Evolutionary conservation across 2,113 vertebrate species (phyloP).

Genomic region (Bos indicus): DNA sequence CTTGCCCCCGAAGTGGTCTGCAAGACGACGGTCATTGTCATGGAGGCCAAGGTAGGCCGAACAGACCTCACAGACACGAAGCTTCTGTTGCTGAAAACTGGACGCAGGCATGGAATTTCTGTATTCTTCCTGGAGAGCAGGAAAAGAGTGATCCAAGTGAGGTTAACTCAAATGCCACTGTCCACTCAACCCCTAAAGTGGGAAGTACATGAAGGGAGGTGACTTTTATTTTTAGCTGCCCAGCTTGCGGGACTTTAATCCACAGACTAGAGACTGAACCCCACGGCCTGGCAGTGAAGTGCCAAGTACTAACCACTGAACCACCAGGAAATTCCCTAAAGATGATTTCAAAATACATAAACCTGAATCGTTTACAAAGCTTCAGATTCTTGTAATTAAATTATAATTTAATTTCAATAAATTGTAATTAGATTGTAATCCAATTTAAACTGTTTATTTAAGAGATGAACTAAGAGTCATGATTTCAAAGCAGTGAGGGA

Average conservation of each 20-base stretch:
- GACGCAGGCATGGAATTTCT: slow-evolving; percentile 99
- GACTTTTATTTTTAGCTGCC: neutral
- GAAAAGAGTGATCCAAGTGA: neutral
- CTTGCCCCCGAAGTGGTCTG: slow-evolving; percentile 98
- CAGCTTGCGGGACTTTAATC: neutral
- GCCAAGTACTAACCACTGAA: neutral
- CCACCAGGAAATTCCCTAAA: neutral
- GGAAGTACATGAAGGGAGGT: neutral
- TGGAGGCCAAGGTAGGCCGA: slow-evolving; percentile 98
- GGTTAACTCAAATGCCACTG: neutral
- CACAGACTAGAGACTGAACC: neutral
- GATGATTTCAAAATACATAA: neutral
- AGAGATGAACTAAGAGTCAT: neutral
- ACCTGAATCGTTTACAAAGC: neutral
- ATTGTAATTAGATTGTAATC: neutral
- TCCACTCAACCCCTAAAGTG: neutral
- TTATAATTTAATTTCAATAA: neutral
- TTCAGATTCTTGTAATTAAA: neutral
- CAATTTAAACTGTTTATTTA: neutral
- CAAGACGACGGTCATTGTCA: slow-evolving; percentile 97
- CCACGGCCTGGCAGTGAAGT: neutral
- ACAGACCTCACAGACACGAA: slow-evolving; percentile 97
- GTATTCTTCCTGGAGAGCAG: slow-evolving; percentile 91
- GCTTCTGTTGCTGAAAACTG: slow-evolving; percentile 98
- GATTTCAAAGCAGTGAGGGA: neutral